A percentile compares a stretch with the other conserved stretches of the same genome.
Evolutionary conservation across 1,140 invertebrate genomes (phyloP).

Genomic region (Aphelinus certus): DNA sequence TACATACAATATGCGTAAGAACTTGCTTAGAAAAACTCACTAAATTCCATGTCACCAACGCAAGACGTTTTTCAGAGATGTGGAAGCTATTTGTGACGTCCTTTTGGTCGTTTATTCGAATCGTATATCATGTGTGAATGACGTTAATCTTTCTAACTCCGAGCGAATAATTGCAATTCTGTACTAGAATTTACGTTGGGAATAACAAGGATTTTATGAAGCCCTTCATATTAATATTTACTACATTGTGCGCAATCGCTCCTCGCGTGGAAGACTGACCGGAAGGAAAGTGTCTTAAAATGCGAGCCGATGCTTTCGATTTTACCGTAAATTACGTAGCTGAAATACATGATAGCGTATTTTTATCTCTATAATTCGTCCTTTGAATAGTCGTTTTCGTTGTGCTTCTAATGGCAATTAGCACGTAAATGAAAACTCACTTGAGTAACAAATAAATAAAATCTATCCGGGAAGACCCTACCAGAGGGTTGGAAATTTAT

Average conservation of each 20-base stretch:
- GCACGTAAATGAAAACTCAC: background rate
- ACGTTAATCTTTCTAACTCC: too few relatives aligned
- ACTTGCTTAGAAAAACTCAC: conserved; percentile 5
- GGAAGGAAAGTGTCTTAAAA: conserved; percentile 33
- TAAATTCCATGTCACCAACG: too few relatives aligned
- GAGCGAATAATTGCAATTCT: too few relatives aligned
- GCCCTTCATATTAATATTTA: conserved; percentile 7
- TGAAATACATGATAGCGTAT: too few relatives aligned
- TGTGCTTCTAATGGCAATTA: background rate
- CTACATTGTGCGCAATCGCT: conserved; percentile 33
- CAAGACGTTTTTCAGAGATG: too few relatives aligned
- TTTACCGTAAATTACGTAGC: background rate
- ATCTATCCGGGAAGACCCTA: background rate
- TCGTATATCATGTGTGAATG: too few relatives aligned
- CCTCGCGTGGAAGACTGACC: conserved; percentile 28
- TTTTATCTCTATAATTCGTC: too few relatives aligned
- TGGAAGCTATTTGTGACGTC: too few relatives aligned
- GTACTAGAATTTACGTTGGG: too few relatives aligned
- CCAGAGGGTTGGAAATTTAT: conserved; percentile 11
- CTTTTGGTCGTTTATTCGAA: too few relatives aligned
- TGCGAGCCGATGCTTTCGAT: conserved; percentile 6
- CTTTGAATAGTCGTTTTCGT: background rate
- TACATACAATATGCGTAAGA: background rate
- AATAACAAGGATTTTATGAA: background rate
- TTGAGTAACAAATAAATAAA: background rate